phyloP scores from a whole-genome alignment of 2,113 vertebrate species.

The Callopanchax toddi region DNA sequence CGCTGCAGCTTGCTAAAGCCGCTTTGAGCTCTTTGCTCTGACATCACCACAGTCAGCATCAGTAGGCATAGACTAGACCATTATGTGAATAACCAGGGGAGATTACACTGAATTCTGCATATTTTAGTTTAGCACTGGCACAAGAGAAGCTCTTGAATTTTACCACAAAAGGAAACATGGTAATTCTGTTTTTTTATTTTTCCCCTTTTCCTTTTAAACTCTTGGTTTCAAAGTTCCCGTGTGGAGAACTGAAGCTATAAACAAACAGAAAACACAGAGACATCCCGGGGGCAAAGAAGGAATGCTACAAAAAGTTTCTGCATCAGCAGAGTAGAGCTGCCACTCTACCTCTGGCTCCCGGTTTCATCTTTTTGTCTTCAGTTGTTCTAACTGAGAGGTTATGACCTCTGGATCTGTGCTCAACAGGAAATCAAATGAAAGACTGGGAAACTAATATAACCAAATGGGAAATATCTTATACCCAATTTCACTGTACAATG shows the following conservation, averaged over 20 bases:
- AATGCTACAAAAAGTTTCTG: conserved; percentile 34
- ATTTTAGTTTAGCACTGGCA: conserved; percentile 19
- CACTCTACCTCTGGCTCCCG: conserved; percentile 25
- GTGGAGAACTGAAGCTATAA: conserved; percentile 25
- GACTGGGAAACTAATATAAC: neutral
- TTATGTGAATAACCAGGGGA: conserved; percentile 40
- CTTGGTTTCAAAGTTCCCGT: conserved; percentile 31
- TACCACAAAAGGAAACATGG: conserved; percentile 19
- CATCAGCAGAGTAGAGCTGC: conserved; percentile 66
- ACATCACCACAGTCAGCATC: conserved; percentile 68
- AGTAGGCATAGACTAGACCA: conserved; percentile 61
- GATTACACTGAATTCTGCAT: conserved; percentile 42
- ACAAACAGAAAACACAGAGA: conserved; percentile 17
- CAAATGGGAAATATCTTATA: too few relatives aligned
- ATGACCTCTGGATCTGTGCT: conserved; percentile 42
- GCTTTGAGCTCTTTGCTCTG: conserved; percentile 70
- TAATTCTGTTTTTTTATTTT: neutral
- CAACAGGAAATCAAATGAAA: conserved; percentile 20
- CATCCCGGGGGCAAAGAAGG: conserved; percentile 25
- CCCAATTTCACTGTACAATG: too few relatives aligned
- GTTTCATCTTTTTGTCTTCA: conserved; percentile 48
- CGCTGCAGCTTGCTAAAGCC: conserved; percentile 61
- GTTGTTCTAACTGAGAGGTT: conserved; percentile 42
- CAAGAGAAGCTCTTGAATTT: conserved; percentile 32
- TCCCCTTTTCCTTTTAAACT: neutral